These are phyloP conservation scores for Cyphomyrmex costatus DNA, from an alignment of 1,140 invertebrate species.

Conservation along the genomic window DNA sequence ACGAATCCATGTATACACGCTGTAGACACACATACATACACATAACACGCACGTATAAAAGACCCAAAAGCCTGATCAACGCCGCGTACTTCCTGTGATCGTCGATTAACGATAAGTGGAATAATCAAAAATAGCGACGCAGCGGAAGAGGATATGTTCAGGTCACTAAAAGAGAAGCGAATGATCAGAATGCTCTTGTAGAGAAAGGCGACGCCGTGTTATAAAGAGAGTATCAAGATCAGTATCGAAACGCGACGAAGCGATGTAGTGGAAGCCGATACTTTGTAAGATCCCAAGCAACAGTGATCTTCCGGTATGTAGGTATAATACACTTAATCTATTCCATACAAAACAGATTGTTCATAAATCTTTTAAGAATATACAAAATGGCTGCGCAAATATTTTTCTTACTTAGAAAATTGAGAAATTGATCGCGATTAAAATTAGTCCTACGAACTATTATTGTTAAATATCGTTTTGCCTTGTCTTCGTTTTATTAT, in stretches of 20 bases:
- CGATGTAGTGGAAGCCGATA: not conserved
- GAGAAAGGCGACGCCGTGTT: constrained; percentile 16
- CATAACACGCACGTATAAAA: not conserved
- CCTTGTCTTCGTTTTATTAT: not conserved
- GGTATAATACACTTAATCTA: not conserved
- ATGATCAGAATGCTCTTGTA: constrained; percentile 37
- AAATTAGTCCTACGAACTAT: not conserved
- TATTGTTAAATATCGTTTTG: not conserved
- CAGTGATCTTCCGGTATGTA: not conserved
- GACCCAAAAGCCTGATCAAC: constrained; percentile 49
- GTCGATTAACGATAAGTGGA: constrained; percentile 64
- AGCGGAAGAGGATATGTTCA: constrained; percentile 54
- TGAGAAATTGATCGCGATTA: not conserved
- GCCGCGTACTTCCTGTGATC: constrained; percentile 60
- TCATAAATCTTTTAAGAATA: not conserved
- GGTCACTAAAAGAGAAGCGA: constrained; percentile 41
- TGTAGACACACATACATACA: not conserved
- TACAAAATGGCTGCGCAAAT: not conserved
- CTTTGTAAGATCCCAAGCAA: not conserved
- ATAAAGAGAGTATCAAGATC: constrained; percentile 26
- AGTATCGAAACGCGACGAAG: constrained; percentile 20
- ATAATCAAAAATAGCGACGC: constrained; percentile 65
- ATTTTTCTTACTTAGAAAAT: not conserved
- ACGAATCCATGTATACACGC: not conserved
- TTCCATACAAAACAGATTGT: not conserved